Conservation (phyloP, 30 jellyfish, hydroid and myxozoan genomes). For the Turritopsis dohrnii region DNA sequence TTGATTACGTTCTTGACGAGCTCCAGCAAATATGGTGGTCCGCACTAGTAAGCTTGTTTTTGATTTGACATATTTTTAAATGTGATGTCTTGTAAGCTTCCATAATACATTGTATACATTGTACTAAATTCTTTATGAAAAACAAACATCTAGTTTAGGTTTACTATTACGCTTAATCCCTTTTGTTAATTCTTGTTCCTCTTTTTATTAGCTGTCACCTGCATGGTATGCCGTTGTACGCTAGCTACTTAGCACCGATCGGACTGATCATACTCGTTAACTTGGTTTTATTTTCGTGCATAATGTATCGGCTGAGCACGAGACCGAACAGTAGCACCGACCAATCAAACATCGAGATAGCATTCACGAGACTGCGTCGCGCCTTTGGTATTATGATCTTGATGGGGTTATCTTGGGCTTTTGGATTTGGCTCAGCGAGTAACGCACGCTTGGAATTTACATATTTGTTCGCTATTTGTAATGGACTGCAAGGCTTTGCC, state of each 20-base stretch:
- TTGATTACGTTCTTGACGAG: slow-evolving; percentile 55
- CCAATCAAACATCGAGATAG: slow-evolving; percentile 42
- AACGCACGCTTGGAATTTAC: slow-evolving; percentile 78
- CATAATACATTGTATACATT: too few species aligned
- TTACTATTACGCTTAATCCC: background rate
- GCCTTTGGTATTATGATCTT: slow-evolving; percentile 96
- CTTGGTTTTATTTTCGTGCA: slow-evolving; percentile 59
- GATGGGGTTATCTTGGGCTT: slow-evolving; percentile 93
- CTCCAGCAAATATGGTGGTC: slow-evolving; percentile 64
- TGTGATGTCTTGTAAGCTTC: background rate
- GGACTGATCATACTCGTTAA: slow-evolving; percentile 68
- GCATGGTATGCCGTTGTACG: slow-evolving; percentile 67
- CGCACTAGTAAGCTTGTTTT: slow-evolving; percentile 65
- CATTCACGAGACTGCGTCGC: slow-evolving; percentile 62
- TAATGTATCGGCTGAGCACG: slow-evolving; percentile 86
- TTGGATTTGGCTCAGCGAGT: slow-evolving; percentile 79
- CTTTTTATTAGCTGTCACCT: slow-evolving; percentile 73
- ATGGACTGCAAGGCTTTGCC: slow-evolving; percentile 89
- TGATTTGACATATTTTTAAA: background rate
- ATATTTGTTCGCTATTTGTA: slow-evolving; percentile 74
- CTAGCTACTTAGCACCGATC: slow-evolving; percentile 80
- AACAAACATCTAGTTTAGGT: too few species aligned
- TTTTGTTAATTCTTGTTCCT: background rate
- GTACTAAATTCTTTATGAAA: too few species aligned
- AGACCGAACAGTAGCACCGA: slow-evolving; percentile 76